phyloP scores from a whole-genome alignment of 2,888 invertebrate species.

The Nomada fucata region DNA sequence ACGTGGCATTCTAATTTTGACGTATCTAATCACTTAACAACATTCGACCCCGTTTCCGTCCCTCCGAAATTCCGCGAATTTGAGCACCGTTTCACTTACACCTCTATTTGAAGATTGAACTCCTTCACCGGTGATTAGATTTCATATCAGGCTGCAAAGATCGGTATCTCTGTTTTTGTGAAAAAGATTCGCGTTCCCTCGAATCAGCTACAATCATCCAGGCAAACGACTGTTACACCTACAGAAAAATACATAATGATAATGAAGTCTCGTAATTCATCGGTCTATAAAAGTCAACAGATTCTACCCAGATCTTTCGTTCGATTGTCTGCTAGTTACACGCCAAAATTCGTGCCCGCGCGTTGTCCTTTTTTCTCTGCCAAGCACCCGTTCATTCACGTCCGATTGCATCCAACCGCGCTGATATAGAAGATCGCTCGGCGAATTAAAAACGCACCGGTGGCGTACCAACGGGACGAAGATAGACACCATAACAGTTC shows the following conservation, averaged over 20 bases:
- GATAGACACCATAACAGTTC: neutral
- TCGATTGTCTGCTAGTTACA: neutral
- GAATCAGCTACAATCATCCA: conserved; percentile 4
- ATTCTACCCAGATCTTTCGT: too few species aligned
- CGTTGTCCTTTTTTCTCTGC: neutral
- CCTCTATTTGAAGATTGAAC: neutral
- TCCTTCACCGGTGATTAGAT: neutral
- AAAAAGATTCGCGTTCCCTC: neutral
- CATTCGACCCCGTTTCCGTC: neutral
- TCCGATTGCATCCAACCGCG: too few species aligned
- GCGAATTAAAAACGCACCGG: neutral
- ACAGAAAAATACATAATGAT: too few species aligned
- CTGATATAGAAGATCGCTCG: neutral
- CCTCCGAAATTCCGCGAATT: neutral
- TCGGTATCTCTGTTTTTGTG: neutral
- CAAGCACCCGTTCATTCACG: too few species aligned
- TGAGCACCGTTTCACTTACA: too few species aligned
- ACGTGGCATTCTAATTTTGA: conserved; percentile 14
- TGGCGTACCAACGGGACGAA: too few species aligned
- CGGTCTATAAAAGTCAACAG: too few species aligned
- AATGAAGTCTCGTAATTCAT: too few species aligned
- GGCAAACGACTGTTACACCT: too few species aligned
- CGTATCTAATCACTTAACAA: conserved; percentile 20
- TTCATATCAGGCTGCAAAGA: conserved; percentile 17
- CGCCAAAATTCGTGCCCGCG: neutral